These are phyloP conservation scores for Thereva nobilitata DNA, from an alignment of 2,888 invertebrate species.

Conservation along the genomic window DNA sequence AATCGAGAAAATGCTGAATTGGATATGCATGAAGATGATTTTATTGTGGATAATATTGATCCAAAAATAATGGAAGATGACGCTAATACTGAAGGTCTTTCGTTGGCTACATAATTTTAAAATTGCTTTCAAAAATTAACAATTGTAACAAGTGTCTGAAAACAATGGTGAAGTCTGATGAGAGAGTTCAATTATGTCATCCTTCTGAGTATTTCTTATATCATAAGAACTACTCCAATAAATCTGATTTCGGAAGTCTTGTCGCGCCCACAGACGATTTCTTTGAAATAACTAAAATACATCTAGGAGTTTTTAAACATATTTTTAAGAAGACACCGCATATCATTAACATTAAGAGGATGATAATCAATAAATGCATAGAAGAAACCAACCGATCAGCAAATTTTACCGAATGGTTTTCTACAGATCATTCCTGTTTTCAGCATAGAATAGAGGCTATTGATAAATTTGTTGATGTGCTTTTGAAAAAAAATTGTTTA, in stretches of 20 bases:
- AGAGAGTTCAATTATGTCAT: too few relatives aligned
- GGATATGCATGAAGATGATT: background rate
- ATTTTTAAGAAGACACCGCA: background rate
- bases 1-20: too few relatives aligned
- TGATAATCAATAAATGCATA: background rate
- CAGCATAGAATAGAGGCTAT: background rate
- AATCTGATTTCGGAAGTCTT: slow-evolving; percentile 1
- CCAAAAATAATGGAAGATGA: background rate
- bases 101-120: background rate
- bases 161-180: background rate
- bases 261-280: background rate
- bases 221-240: slow-evolving; percentile 8
- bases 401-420: background rate
- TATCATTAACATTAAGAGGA: background rate
- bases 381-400: background rate
- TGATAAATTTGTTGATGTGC: background rate
- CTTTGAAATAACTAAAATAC: background rate
- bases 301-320: background rate
- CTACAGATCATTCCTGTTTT: background rate
- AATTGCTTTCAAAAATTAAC: background rate
- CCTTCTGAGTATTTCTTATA: slow-evolving; percentile 2
- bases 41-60: background rate
- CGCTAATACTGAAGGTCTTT: background rate
- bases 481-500: slow-evolving; percentile 5
- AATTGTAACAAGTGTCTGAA: background rate